Conservation (phyloP, 1,140 invertebrate genomes). For the Drosophila repleta region DNA sequence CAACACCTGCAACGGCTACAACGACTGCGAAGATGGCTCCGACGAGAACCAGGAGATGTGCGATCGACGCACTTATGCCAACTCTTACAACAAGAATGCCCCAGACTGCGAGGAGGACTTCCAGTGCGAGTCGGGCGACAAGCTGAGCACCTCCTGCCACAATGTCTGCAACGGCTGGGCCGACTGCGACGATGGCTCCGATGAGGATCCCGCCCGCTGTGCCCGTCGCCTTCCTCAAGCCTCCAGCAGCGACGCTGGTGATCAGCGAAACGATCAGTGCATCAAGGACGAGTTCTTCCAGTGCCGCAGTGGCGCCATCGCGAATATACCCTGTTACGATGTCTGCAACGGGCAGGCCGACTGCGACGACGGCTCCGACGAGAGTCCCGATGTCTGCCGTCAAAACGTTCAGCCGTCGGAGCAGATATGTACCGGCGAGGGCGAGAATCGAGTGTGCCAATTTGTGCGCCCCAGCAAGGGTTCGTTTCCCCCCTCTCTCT, state of each 20-base stretch:
- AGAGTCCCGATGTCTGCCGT: not conserved
- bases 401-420: not conserved
- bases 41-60: constrained; percentile 36
- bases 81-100: not conserved
- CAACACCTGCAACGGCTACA: constrained; percentile 11
- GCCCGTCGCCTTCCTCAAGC: not conserved
- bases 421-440: constrained; percentile 5
- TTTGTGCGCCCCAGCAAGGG: not conserved
- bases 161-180: constrained; percentile 9
- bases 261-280: not conserved
- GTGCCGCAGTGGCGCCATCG: constrained; percentile 9
- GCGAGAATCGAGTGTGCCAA: constrained; percentile 11
- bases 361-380: constrained; percentile 17
- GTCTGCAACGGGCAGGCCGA: not conserved
- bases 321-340: not conserved
- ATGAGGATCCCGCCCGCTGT: constrained; percentile 20
- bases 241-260: no score
- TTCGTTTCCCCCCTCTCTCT: constrained; percentile 24
- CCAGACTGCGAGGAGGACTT: constrained; percentile 26
- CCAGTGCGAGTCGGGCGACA: constrained; percentile 9
- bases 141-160: constrained; percentile 19
- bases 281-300: not conserved
- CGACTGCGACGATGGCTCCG: constrained; percentile 39
- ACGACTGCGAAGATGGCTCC: constrained; percentile 35
- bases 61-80: not conserved